These are phyloP conservation scores for Brassicogethes aeneus DNA, from an alignment of 2,888 invertebrate genomes.

Conservation along the genomic window DNA sequence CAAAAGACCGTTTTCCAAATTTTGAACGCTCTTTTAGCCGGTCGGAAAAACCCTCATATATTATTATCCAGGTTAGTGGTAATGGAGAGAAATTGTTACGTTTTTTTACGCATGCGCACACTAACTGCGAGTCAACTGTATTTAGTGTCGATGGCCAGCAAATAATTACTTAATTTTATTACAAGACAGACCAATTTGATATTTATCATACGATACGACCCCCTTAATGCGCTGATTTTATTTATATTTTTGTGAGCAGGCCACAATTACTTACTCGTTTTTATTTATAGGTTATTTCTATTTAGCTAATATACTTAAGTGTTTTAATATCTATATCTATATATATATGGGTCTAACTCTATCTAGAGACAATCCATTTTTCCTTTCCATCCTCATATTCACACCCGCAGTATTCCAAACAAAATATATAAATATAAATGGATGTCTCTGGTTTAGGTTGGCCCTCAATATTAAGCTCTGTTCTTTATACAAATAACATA, in stretches of 20 bases:
- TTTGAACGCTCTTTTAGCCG: too few species aligned
- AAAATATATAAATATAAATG: too few species aligned
- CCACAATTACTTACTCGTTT: slow-evolving; percentile 27
- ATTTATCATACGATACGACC: too few species aligned
- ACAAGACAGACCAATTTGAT: slow-evolving; percentile 1
- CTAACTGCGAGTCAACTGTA: slow-evolving; percentile 40
- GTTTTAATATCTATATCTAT: not conserved
- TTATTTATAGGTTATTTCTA: slow-evolving; percentile 4
- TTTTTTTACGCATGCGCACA: slow-evolving; percentile 36
- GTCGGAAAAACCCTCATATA: too few species aligned
- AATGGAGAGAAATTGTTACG: slow-evolving; percentile 32
- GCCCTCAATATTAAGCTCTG: slow-evolving; percentile 28
- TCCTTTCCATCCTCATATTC: too few species aligned
- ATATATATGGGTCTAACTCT: slow-evolving; percentile 1
- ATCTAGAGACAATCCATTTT: not conserved
- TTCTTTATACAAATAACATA: slow-evolving; percentile 21
- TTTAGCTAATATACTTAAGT: not conserved
- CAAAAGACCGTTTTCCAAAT: too few species aligned
- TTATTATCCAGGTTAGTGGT: slow-evolving; percentile 37
- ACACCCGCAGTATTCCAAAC: too few species aligned
- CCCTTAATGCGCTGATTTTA: too few species aligned
- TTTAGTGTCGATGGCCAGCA: slow-evolving; percentile 39
- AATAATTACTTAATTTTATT: slow-evolving; percentile 7
- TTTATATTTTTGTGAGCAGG: slow-evolving; percentile 28
- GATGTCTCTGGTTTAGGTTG: not conserved